Base-by-base conservation (phyloP, 1,140 invertebrate species). In the Riptortus pedestris region DNA sequence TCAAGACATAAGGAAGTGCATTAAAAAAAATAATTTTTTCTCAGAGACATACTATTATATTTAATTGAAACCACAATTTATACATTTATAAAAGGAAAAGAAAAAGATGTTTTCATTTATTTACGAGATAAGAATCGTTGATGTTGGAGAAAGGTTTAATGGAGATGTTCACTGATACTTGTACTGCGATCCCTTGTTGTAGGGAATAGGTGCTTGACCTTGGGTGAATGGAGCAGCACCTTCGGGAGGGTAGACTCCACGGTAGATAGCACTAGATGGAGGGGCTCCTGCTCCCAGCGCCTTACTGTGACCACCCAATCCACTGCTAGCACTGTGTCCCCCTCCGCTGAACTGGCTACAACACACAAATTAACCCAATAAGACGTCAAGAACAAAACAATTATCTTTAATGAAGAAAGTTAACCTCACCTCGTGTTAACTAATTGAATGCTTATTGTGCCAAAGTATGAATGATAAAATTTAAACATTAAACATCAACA, bases 111-210 rank as follows among this genome's bases (percentile, higher is more conserved):
- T n/a, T n/a, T n/a, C n/a, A n/a, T n/a, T n/a, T n/a, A n/a, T n/a
- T n/a, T n/a, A n/a, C n/a, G n/a, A n/a, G n/a, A n/a, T n/a, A n/a
- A n/a, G n/a, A n/a, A n/a, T n/a, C n/a, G n/a, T n/a, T n/a, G n/a
- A n/a, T n/a, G n/a, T n/a, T n/a, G n/a, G n/a, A n/a, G n/a, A n/a
- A n/a, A n/a, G n/a, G n/a, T n/a, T n/a, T n/a, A n/a, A n/a, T n/a
- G n/a, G n/a, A n/a, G n/a, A n/a, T n/a, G n/a, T 55, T 55, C 51
- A 55, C 51, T 55, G 51, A 55, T 55, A 55, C 51, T 55, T 55
- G 51, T 55, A 55, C 51, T 55, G 51, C 20, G 51, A 55, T 14
- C 51, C 24, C 24, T 55, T 55, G 51, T 24, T 26, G 22, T 55
- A 55, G 0, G 51, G 51, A 14, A 55, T 55, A 24, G 51, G 51